Evolutionary conservation across 2,888 invertebrate species (phyloP).

Genomic region (Chironomus tentans): DNA sequence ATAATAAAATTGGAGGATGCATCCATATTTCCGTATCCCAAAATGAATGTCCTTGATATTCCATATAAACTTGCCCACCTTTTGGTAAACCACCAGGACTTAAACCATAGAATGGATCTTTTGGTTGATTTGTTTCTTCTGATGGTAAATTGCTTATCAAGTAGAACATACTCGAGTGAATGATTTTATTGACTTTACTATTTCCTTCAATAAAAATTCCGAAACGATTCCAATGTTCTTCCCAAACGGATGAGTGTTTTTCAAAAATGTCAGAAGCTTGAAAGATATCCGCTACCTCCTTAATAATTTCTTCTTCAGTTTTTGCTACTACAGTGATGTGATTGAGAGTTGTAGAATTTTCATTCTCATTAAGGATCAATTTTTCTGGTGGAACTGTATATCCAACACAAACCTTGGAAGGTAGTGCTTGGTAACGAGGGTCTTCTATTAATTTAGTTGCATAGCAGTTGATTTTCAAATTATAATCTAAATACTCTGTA

Average conservation of each 20-base stretch:
- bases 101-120: slow-evolving; percentile 46
- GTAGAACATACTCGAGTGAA: slow-evolving; percentile 51
- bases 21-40: slow-evolving; percentile 60
- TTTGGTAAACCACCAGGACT: slow-evolving; percentile 52
- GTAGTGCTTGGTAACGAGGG: slow-evolving; percentile 39
- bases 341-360: slow-evolving; percentile 36
- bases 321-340: slow-evolving; percentile 11
- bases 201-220: slow-evolving; percentile 15
- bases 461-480: slow-evolving; percentile 37
- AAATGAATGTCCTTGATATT: slow-evolving; percentile 50
- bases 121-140: slow-evolving; percentile 42
- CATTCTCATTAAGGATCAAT: slow-evolving; percentile 44
- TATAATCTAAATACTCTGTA: not conserved
- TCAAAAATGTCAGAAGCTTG: not conserved
- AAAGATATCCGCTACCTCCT: not conserved
- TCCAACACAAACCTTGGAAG: slow-evolving; percentile 43
- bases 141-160: slow-evolving; percentile 50
- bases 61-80: slow-evolving; percentile 38
- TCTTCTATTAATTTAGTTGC: slow-evolving; percentile 43
- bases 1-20: slow-evolving; percentile 47
- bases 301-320: slow-evolving; percentile 6
- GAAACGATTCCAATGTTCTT: not conserved
- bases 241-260: slow-evolving; percentile 7
- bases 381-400: slow-evolving; percentile 45
- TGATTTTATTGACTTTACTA: slow-evolving; percentile 40